phyloP scores from a whole-genome alignment of 2,888 invertebrate species.

The Iphiclides podalirius region DNA sequence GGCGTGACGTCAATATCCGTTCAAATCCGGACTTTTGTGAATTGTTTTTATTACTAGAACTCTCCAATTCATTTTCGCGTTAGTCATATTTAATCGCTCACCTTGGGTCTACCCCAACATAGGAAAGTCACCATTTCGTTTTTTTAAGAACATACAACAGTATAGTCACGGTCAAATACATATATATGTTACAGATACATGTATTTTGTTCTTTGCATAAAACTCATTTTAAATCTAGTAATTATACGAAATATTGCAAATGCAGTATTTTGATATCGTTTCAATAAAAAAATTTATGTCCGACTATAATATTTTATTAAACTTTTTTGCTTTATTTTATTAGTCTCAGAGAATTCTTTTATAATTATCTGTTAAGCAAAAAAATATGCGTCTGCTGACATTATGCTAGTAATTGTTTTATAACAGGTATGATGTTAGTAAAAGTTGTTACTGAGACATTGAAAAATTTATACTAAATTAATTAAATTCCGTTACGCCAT shows the following conservation, averaged over 20 bases:
- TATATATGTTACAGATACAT: no score
- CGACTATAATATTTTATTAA: not conserved
- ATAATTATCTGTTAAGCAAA: not conserved
- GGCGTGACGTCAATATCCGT: conserved; percentile 8
- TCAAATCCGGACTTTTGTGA: conserved; percentile 15
- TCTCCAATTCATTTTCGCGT: conserved; percentile 4
- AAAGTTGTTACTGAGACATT: not conserved
- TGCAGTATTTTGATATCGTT: not conserved
- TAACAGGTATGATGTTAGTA: not conserved
- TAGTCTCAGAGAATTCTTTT: not conserved
- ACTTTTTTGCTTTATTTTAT: not conserved
- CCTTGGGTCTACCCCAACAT: conserved; percentile 3
- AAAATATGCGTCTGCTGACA: no score
- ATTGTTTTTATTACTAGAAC: conserved; percentile 6
- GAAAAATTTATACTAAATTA: conserved; percentile 3
- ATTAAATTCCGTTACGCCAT: conserved; percentile 5
- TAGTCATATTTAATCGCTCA: conserved; percentile 2
- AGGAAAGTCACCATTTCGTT: conserved; percentile 5
- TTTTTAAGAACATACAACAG: no score
- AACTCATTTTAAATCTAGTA: not conserved
- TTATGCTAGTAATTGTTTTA: not conserved
- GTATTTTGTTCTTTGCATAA: not conserved
- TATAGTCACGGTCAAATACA: no score
- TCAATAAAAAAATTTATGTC: not conserved
- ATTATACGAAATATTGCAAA: not conserved